These are phyloP conservation scores for Grallaria varia DNA, from an alignment of 2,113 vertebrate genomes.

Conservation along the genomic window DNA sequence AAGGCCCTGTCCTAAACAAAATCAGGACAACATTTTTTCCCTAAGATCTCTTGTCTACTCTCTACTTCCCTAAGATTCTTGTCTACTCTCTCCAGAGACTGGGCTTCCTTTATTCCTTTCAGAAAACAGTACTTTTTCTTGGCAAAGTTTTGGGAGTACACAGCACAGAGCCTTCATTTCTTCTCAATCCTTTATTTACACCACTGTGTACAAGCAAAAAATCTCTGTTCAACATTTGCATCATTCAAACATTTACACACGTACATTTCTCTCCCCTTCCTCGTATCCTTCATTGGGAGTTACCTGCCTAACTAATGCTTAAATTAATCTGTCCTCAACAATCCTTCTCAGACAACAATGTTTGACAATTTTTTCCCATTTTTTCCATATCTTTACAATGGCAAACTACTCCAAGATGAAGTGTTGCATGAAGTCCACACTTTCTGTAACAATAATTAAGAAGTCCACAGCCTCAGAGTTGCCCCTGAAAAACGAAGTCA, in stretches of 20 bases:
- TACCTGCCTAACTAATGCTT: neutral
- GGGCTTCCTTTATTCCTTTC: neutral
- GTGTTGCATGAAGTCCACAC: neutral
- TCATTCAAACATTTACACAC: neutral
- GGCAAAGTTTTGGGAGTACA: neutral
- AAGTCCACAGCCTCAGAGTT: neutral
- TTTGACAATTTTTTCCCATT: neutral
- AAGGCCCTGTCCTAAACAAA: neutral
- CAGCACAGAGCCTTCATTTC: neutral
- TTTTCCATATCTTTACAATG: neutral
- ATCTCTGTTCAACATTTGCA: neutral
- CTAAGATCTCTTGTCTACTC: neutral
- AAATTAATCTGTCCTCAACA: neutral
- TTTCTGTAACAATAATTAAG: neutral
- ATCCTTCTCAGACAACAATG: neutral
- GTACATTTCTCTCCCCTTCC: neutral
- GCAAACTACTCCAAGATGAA: neutral
- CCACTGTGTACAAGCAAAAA: neutral
- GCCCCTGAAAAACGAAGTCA: neutral
- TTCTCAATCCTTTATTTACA: neutral
- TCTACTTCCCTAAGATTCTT: no score
- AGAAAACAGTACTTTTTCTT: neutral
- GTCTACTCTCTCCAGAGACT: neutral
- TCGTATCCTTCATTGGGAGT: neutral
- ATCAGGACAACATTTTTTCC: neutral